Base-by-base conservation (phyloP, 2,113 vertebrate species). In the Oryzias melastigma region DNA sequence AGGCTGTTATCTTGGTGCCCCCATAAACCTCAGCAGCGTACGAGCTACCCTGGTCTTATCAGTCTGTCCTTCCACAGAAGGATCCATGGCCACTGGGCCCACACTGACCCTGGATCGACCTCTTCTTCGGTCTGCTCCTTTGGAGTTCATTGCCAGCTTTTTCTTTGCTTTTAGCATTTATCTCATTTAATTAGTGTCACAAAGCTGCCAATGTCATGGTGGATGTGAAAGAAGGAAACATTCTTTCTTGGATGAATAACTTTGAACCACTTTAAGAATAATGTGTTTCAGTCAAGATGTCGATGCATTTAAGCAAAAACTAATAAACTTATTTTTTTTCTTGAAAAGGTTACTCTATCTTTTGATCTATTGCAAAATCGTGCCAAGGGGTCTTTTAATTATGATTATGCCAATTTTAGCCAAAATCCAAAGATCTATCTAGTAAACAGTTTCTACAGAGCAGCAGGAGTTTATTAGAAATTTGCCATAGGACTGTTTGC, bases 1-100 rank as follows among this genome's bases (percentile, higher is more conserved):
- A 53, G 69, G 71, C 66, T 68, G 83, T 90, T 90, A 91, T 90
- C 90, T 85, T 58, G 52, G 77, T 69, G 82, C 82, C 84, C 84
- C 80, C 81, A 77, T 74, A 85, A 78, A 83, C 85, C 85, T 75
- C 84, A 63, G 71, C 77, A 71, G 75, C 60, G 66, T 80, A 65
- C 85, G 82, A 85, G 80, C 85, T 80, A 85, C 80, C 88, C 78
- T 57, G 59, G 73, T 71, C 87, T 90, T 90, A 90, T 91, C 89
- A 81, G 71, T 58, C 73, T 70, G 73, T 90, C 85, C 85, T 87
- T 79, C 73, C 58, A 73, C 72, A 74, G 79, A 78, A 80, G 76
- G 71, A 83, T 84, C 82, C 86, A 81, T 88, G 81, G 82, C 84
- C 68, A 69, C 79, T 64, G 71, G 82, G 87, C 77, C 71, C 81